Evolutionary conservation across 2,113 vertebrate genomes (phyloP).

Genomic region (Ophthalmotilapia sp.): DNA sequence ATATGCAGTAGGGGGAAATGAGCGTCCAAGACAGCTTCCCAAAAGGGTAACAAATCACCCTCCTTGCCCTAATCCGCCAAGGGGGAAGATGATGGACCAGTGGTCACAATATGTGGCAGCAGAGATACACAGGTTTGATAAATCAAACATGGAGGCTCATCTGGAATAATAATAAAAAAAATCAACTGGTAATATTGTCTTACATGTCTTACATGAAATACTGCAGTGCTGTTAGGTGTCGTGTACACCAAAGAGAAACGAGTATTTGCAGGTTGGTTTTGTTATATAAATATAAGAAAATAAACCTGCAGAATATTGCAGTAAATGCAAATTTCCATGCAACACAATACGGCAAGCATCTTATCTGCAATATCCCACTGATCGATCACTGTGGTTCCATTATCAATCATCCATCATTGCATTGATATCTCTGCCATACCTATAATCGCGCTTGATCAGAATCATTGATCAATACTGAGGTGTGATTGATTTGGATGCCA

Average conservation of each 20-base stretch:
- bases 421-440: conserved; percentile 64
- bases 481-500: conserved; percentile 33
- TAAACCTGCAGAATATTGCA: not conserved
- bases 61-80: conserved; percentile 54
- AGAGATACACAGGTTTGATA: conserved; percentile 10
- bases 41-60: conserved; percentile 76
- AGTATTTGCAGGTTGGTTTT: not conserved
- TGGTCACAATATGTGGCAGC: conserved; percentile 39
- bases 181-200: not conserved
- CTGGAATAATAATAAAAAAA: not conserved
- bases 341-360: conserved; percentile 1
- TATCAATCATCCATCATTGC: conserved; percentile 68
- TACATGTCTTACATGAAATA: not conserved
- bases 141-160: conserved; percentile 27
- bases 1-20: conserved; percentile 71
- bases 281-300: not conserved
- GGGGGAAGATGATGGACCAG: conserved; percentile 45
- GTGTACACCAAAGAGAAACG: not conserved
- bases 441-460: conserved; percentile 63
- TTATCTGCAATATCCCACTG: conserved; percentile 54
- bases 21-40: conserved; percentile 67
- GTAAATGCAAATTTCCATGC: conserved; percentile 37
- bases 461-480: conserved; percentile 55
- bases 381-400: conserved; percentile 50
- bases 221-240: not conserved